Conservation (phyloP, 2,113 vertebrate species). For the Phylloscopus trochilus region DNA sequence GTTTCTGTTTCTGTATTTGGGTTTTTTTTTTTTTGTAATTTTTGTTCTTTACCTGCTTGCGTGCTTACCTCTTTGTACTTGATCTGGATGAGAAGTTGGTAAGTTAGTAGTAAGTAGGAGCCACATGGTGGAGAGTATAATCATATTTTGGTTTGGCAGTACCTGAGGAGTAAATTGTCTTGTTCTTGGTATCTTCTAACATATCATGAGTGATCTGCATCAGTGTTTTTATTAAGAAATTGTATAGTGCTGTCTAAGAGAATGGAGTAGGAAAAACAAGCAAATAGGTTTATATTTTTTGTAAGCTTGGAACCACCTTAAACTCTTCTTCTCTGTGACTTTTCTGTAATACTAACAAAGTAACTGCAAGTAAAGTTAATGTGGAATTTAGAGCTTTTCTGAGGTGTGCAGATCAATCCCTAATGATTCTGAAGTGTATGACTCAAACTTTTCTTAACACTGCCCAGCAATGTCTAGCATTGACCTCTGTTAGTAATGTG, state of each 20-base stretch:
- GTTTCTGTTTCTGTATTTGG: background rate
- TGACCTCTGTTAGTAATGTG: background rate
- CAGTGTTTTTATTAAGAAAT: background rate
- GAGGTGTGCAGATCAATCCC: background rate
- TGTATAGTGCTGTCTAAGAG: background rate
- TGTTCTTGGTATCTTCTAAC: background rate
- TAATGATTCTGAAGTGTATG: background rate
- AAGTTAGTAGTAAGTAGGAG: background rate
- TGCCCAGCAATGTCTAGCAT: background rate
- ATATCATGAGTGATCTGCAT: background rate
- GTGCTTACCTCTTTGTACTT: background rate
- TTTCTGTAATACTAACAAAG: background rate
- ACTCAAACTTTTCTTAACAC: background rate
- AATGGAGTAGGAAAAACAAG: background rate
- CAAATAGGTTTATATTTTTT: background rate
- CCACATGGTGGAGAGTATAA: no score
- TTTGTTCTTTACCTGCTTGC: background rate
- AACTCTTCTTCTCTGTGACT: background rate
- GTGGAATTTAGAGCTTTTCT: background rate
- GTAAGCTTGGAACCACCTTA: background rate
- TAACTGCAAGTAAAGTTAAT: background rate
- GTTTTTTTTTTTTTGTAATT: rapidly evolving
- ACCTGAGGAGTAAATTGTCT: background rate
- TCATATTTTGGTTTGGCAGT: background rate
- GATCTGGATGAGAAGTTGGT: background rate